Evolutionary conservation across 2,113 vertebrate species (phyloP).

Genomic region (Actenoides hombroni): DNA sequence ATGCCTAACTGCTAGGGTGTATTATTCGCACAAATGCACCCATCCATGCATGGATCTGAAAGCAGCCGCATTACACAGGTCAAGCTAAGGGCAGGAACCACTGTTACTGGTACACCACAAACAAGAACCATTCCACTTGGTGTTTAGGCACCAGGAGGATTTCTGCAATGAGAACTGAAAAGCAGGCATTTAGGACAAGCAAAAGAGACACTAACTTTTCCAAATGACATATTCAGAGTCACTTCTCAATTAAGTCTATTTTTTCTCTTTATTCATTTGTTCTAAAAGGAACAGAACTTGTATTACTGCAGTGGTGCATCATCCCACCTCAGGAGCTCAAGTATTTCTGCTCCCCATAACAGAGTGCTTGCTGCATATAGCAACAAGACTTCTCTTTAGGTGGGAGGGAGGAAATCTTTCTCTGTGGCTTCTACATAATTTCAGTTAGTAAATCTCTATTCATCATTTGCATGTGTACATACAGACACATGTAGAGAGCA

Average conservation of each 20-base stretch:
- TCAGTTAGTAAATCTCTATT: not conserved
- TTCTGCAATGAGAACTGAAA: not conserved
- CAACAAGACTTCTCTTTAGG: not conserved
- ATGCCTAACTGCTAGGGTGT: conserved; percentile 28
- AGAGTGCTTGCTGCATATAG: not conserved
- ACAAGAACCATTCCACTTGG: not conserved
- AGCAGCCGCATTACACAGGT: not conserved
- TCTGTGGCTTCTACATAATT: not conserved
- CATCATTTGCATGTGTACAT: not conserved
- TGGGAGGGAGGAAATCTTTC: not conserved
- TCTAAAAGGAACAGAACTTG: not conserved
- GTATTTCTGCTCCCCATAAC: not conserved
- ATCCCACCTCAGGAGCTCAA: not conserved
- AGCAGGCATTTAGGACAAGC: not conserved
- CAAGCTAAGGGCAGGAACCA: not conserved
- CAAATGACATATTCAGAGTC: not conserved
- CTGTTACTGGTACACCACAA: not conserved
- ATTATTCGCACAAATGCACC: not conserved
- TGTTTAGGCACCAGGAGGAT: not conserved
- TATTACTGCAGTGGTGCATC: not conserved
- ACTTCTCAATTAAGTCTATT: not conserved
- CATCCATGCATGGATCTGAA: not conserved
- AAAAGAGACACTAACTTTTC: not conserved
- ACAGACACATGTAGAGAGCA: not conserved
- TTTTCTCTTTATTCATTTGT: not conserved